Percentiles rank a stretch among this genome's conserved stretches.
These are phyloP conservation scores for Macrosiphum euphorbiae DNA, from an alignment of 2,888 invertebrate genomes.

Conservation along the genomic window DNA sequence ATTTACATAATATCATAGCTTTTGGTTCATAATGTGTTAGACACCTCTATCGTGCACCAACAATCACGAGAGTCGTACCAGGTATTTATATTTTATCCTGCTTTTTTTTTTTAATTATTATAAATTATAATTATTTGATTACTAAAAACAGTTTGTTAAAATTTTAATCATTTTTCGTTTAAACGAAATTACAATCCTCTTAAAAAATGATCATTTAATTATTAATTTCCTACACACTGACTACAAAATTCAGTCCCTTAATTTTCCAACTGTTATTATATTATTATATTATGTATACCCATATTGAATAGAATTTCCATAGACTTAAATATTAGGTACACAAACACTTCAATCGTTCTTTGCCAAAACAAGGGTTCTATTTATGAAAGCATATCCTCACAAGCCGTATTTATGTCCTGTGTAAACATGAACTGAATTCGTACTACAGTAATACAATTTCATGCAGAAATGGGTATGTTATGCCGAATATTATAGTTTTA, in stretches of 20 bases:
- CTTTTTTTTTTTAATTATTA: not conserved
- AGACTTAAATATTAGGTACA: not conserved
- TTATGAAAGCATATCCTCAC: not conserved
- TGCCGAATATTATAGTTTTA: not conserved
- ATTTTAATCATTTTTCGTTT: not conserved
- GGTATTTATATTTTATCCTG: not conserved
- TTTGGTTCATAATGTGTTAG: not conserved
- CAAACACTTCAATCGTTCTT: not conserved
- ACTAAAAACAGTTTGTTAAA: not conserved
- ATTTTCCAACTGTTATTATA: not conserved
- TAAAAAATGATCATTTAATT: not conserved
- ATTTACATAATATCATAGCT: not conserved
- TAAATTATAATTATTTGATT: not conserved
- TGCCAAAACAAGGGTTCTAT: constrained; percentile 19
- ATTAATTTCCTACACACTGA: not conserved
- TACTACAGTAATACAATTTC: not conserved
- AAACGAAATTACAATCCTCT: not conserved
- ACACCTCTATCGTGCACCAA: not conserved
- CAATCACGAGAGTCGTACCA: not conserved
- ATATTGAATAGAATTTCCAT: not conserved
- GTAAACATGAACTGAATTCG: not conserved
- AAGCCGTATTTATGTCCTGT: not conserved
- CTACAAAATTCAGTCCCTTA: not conserved
- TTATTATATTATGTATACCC: not conserved
- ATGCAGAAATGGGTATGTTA: not conserved